Conservation (phyloP, 1,140 invertebrate species). For the Magallana gigas region DNA sequence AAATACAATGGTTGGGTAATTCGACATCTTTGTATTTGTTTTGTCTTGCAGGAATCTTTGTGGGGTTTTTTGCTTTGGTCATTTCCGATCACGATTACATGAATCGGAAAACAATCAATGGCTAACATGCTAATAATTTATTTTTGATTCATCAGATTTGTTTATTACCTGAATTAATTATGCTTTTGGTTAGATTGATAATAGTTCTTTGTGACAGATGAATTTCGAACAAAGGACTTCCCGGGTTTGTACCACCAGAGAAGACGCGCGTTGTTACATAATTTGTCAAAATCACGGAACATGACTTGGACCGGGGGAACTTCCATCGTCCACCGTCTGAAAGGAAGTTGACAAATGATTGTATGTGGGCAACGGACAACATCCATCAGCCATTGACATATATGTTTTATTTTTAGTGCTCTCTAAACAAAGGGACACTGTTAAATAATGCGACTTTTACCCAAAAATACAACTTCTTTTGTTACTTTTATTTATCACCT, state of each 20-base stretch:
- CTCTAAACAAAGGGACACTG: not conserved
- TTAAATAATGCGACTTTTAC: not conserved
- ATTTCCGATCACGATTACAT: too few species aligned
- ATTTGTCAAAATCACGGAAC: not conserved
- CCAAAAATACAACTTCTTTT: too few species aligned
- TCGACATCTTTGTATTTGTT: too few species aligned
- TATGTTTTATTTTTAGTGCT: conserved; percentile 14
- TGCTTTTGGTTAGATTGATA: not conserved
- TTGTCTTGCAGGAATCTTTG: too few species aligned
- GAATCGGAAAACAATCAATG: too few species aligned
- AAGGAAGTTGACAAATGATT: not conserved
- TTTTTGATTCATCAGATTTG: too few species aligned
- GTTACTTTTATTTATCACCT: too few species aligned
- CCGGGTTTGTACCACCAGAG: not conserved
- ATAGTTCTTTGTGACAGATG: not conserved
- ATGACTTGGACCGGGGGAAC: not conserved
- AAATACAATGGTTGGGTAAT: too few species aligned
- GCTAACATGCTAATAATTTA: too few species aligned
- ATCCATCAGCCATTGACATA: conserved; percentile 25
- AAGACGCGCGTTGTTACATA: not conserved
- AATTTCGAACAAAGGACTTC: conserved; percentile 3
- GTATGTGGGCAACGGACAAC: not conserved
- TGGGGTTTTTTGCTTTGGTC: too few species aligned
- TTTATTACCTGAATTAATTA: conserved; percentile 8
- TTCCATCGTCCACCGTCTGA: not conserved